Evolutionary conservation across 2,888 invertebrate genomes (phyloP), one percentile per base, ranked within the genome.

Genomic region (Eupithecia tripunctaria): DNA sequence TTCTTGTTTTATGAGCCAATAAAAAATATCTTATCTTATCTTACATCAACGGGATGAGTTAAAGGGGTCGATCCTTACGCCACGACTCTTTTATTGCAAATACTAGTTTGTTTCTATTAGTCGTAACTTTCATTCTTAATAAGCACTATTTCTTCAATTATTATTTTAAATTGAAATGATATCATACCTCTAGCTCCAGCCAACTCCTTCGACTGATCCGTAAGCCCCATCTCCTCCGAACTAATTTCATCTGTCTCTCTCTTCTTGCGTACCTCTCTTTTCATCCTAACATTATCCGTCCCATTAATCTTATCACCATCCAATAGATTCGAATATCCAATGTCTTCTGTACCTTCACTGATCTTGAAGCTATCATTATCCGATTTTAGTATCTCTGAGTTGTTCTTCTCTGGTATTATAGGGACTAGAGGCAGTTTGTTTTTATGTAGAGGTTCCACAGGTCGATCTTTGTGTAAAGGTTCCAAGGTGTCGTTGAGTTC

Each of bases 401-500:
- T 89, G 70, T 87, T 90, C 51, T 90, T 90, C 10, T 92, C 91
- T 0, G 89, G 86, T 21, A 84, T 88, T 0, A 84, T 84, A 0
- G 91, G 93, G 0, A 89, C 91, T 56, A 76, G 84, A 0, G 88
- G 91, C 1, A 84, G 78, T 73, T 91, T 89, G 27, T 92, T 91
- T n/a, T 86, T 85, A 0, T 84, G 77, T 0, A 76, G 36, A 0
- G 87, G 86, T 60, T 93, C 91, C 15, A 89, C 67, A 0, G 89
- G 87, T 5, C 86, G 81, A 0, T n/a, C n/a, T n/a, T n/a, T n/a
- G 83, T 81, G 75, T n/a, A n/a, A n/a, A n/a, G n/a, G n/a, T n/a
- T n/a, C n/a, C n/a, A 82, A 91, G 0, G 92, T 92, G 1, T 93
- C 93, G 69, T 94, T 94, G 0, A 86, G 67, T 67, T 92, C 93